Evolutionary conservation across 2,797 vertebrate genomes (phyloP).

Genomic region (Sphenodon punctatus): DNA sequence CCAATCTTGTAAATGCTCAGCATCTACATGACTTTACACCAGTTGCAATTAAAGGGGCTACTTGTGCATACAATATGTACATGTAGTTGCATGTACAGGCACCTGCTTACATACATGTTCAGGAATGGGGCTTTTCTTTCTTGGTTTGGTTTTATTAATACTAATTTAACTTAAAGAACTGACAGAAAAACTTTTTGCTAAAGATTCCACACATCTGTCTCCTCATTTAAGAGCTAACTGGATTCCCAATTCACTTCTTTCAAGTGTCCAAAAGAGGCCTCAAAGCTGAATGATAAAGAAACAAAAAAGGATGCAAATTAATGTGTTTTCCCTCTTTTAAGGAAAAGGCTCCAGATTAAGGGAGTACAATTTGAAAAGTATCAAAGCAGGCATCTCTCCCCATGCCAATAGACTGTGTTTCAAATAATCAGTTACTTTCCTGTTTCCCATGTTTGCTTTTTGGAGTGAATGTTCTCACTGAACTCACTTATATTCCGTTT

Average conservation of each 20-base stretch:
- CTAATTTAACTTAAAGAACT: neutral
- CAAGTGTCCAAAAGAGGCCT: neutral
- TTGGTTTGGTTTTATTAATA: neutral
- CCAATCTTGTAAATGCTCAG: constrained; percentile 5
- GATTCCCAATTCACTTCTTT: neutral
- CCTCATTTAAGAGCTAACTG: neutral
- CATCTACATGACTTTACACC: too few species aligned
- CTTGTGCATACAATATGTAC: too few species aligned
- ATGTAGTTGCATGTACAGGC: too few species aligned
- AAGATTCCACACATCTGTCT: neutral
- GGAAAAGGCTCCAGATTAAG: neutral
- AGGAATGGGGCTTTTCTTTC: too few species aligned
- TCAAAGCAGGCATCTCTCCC: neutral
- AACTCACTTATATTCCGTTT: constrained; percentile 50
- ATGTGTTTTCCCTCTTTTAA: neutral
- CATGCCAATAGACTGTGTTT: constrained; percentile 4
- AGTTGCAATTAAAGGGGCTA: too few species aligned
- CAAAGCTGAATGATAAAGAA: neutral
- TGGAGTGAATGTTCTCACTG: constrained; percentile 1
- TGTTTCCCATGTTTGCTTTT: neutral
- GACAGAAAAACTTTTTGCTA: neutral
- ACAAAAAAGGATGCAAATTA: neutral
- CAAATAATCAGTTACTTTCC: constrained; percentile 17
- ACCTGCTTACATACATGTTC: too few species aligned
- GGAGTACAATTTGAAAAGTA: constrained; percentile 4